Evolutionary conservation across 2,888 invertebrate genomes (phyloP).

Genomic region (Nebria salina): DNA sequence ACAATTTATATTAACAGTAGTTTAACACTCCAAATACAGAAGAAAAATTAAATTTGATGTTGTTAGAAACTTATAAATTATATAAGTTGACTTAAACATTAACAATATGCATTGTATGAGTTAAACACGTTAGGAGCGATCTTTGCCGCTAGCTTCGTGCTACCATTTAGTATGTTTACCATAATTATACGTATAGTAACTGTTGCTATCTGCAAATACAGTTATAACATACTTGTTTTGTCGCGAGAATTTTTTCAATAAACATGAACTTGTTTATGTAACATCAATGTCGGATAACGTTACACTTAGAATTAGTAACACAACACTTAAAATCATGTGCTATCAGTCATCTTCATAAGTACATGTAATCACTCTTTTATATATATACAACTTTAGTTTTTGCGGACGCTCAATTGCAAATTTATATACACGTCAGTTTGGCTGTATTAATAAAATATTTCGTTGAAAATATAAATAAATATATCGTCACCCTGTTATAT

Average conservation of each 20-base stretch:
- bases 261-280: conserved; percentile 4
- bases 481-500: conserved; percentile 41
- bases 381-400: conserved; percentile 42
- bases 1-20: too few species aligned
- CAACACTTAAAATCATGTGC: conserved; percentile 39
- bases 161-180: too few species aligned
- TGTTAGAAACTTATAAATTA: too few species aligned
- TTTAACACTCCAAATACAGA: too few species aligned
- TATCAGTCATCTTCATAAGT: conserved; percentile 43
- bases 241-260: neutral
- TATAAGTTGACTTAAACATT: too few species aligned
- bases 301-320: conserved; percentile 39
- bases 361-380: conserved; percentile 18
- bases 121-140: too few species aligned
- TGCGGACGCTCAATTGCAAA: conserved; percentile 35
- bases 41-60: too few species aligned
- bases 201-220: too few species aligned
- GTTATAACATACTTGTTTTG: neutral
- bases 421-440: conserved; percentile 18
- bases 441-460: conserved; percentile 40
- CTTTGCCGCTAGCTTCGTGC: too few species aligned
- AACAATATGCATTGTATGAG: too few species aligned
- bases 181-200: too few species aligned
- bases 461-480: conserved; percentile 41
- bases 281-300: conserved; percentile 16